phyloP scores from a whole-genome alignment of 2,888 invertebrate species.

The Matsumyia berberina region DNA sequence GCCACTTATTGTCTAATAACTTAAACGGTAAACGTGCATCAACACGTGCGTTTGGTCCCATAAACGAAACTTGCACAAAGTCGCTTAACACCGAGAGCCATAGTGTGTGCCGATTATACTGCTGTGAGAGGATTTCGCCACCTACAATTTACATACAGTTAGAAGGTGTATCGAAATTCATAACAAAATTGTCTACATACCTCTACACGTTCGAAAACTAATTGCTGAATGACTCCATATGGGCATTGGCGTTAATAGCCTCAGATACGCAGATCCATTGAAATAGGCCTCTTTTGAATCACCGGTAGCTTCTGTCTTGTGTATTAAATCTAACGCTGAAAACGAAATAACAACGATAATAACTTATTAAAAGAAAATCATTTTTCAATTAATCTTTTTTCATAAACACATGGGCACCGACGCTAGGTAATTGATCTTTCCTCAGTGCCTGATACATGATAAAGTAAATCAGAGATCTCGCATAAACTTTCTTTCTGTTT shows the following conservation, averaged over 20 bases:
- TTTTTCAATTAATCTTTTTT: background rate
- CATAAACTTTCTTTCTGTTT: conserved; percentile 61
- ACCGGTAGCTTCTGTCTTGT: conserved; percentile 79
- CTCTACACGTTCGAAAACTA: conserved; percentile 92
- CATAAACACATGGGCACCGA: conserved; percentile 3
- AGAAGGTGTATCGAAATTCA: no score
- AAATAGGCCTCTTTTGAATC: conserved; percentile 90
- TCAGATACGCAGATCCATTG: conserved; percentile 91
- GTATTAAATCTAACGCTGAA: conserved; percentile 75
- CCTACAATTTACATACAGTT: conserved; percentile 85
- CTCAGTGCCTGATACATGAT: conserved; percentile 26
- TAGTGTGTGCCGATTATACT: conserved; percentile 87
- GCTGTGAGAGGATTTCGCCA: conserved; percentile 89
- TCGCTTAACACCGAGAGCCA: conserved; percentile 87
- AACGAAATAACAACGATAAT: conserved; percentile 45
- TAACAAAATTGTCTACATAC: conserved; percentile 83
- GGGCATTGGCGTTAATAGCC: conserved; percentile 89
- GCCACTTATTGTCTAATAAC: conserved; percentile 93
- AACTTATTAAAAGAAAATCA: background rate
- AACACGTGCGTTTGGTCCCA: conserved; percentile 85
- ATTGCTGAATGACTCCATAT: conserved; percentile 92
- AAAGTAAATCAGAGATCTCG: conserved; percentile 34
- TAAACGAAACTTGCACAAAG: conserved; percentile 87
- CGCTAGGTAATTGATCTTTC: conserved; percentile 4
- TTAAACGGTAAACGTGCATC: conserved; percentile 88